Evolutionary conservation across 2,797 vertebrate genomes (phyloP).

Genomic region (Trematomus bernacchii): DNA sequence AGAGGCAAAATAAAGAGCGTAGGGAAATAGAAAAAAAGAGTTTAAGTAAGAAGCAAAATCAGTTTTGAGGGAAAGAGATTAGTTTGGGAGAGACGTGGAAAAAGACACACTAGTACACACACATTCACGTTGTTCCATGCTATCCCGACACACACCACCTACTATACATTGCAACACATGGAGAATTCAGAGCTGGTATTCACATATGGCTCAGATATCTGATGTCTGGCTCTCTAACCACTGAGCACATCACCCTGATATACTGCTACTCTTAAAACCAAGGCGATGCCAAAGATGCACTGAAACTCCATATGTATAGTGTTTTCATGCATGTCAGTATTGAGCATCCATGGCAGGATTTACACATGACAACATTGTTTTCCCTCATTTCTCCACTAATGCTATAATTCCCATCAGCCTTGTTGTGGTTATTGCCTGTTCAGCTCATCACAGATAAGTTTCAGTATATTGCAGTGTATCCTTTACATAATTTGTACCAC

Average conservation of each 20-base stretch:
- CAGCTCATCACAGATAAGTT: background rate
- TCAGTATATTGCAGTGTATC: background rate
- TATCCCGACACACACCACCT: background rate
- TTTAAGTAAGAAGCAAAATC: background rate
- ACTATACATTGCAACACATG: conserved; percentile 22
- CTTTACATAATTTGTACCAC: background rate
- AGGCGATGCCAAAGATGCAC: conserved; percentile 12
- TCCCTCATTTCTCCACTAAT: background rate
- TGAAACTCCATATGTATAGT: conserved; percentile 25
- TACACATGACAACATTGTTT: background rate
- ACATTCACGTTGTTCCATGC: conserved; percentile 1
- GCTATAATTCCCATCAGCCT: background rate
- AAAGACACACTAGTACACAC: conserved; percentile 8
- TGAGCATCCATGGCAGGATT: background rate
- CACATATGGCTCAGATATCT: conserved; percentile 55
- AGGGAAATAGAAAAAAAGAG: background rate
- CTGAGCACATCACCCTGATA: conserved; percentile 37
- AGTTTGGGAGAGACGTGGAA: background rate
- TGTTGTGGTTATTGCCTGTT: background rate
- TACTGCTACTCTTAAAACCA: conserved; percentile 29
- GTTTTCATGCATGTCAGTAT: conserved; percentile 9
- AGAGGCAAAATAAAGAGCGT: conserved; percentile 18
- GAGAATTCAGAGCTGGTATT: conserved; percentile 40
- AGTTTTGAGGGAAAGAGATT: background rate
- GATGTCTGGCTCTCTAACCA: background rate